Evolutionary conservation across 92 coral and sea anemone genomes (phyloP).

Genomic region (Zoanthus sociatus): DNA sequence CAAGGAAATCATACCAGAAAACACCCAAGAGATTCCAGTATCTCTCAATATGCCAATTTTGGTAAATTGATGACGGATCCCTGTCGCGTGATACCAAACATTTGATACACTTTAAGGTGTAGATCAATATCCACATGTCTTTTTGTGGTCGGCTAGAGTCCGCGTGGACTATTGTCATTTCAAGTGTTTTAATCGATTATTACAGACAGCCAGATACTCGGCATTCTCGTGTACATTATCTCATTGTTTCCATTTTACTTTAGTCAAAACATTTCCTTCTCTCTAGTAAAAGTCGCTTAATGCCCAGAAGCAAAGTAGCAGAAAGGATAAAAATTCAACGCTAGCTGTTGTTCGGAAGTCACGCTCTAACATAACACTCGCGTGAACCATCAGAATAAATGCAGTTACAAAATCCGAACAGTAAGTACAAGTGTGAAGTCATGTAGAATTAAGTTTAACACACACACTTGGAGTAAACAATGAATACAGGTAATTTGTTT

Average conservation of each 20-base stretch:
- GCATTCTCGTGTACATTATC: slow-evolving; percentile 11
- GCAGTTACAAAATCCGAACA: not conserved
- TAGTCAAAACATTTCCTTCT: slow-evolving; percentile 7
- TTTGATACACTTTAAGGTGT: not conserved
- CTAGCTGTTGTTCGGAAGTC: not conserved
- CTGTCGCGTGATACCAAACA: not conserved
- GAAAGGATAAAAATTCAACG: not conserved
- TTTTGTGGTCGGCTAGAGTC: not conserved
- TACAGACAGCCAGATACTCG: not conserved
- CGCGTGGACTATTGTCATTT: not conserved
- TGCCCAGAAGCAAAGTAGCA: not conserved
- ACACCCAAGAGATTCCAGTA: not conserved
- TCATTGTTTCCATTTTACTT: slow-evolving; percentile 1
- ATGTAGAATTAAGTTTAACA: not conserved
- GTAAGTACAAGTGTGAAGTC: not conserved
- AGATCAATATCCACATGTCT: not conserved
- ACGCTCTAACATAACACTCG: not conserved
- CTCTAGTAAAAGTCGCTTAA: not conserved
- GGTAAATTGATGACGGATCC: not conserved
- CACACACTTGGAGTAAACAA: not conserved
- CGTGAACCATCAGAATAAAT: not conserved
- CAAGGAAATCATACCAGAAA: not conserved
- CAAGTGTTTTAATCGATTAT: not conserved
- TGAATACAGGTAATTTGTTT: not conserved
- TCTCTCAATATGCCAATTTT: not conserved